Evolutionary conservation across 2,113 vertebrate species (phyloP).

Genomic region (Dascyllus trimaculatus): DNA sequence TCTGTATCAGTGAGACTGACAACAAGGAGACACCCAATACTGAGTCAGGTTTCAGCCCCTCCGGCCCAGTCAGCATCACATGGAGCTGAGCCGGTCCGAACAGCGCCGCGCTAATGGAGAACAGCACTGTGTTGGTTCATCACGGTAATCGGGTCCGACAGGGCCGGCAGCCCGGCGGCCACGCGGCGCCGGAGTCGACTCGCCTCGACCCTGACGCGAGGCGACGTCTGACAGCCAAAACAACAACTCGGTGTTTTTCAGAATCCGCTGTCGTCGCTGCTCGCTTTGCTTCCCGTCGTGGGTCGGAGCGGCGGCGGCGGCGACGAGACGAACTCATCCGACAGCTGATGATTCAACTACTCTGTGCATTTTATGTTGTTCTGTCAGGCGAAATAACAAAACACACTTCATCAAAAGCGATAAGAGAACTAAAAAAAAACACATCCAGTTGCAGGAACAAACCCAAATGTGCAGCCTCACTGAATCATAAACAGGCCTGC

Average conservation of each 20-base stretch:
- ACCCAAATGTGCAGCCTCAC: too few species aligned
- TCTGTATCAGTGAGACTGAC: conserved; percentile 58
- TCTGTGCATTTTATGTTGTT: background rate
- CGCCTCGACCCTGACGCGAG: conserved; percentile 64
- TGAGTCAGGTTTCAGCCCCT: conserved; percentile 60
- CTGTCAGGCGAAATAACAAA: background rate
- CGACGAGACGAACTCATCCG: background rate
- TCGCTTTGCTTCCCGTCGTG: background rate
- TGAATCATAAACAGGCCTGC: too few species aligned
- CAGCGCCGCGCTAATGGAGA: conserved; percentile 47
- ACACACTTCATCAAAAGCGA: too few species aligned
- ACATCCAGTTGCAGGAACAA: too few species aligned
- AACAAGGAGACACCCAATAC: conserved; percentile 68
- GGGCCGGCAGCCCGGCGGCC: conserved; percentile 26
- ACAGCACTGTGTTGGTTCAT: conserved; percentile 46
- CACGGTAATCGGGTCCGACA: conserved; percentile 67
- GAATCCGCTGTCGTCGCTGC: conserved; percentile 11
- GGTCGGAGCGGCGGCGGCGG: background rate
- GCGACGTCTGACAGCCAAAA: conserved; percentile 65
- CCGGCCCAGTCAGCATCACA: conserved; percentile 53
- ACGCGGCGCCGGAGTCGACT: conserved; percentile 52
- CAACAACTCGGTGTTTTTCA: conserved; percentile 45
- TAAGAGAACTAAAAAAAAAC: too few species aligned
- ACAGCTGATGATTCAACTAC: conserved; percentile 18
- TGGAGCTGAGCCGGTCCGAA: conserved; percentile 30